Evolutionary conservation across 2,888 invertebrate genomes (phyloP), one percentile per base, ranked within the genome.

Genomic region (Ceriagrion tenellum): DNA sequence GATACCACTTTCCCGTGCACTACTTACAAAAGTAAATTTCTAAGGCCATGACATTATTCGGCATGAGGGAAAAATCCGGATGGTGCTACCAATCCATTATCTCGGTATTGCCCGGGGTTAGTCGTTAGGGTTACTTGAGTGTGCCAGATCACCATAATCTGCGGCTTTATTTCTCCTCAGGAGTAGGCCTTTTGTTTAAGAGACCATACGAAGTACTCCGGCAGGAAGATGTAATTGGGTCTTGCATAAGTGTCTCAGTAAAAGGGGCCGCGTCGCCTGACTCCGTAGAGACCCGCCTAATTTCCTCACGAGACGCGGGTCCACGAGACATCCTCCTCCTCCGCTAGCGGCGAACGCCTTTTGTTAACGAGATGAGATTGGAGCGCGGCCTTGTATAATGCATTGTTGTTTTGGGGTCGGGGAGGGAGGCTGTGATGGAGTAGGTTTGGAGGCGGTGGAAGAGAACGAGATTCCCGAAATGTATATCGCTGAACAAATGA

Each of bases 351-450:
- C 81, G 35, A n/a, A n/a, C n/a, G n/a, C n/a, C 35, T n/a, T 81
- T 35, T 81, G 81, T 81, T 81, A 81, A 30, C 81, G 18, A 81
- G 81, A 81, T 81, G 81, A 81, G 81, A 81, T 81, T 81, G 30
- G 69, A 69, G 69, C n/a, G n/a, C 26, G 81, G 12, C 59, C 81
- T 81, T 69, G 81, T 81, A 81, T 81, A 81, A 81, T 81, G 81
- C 81, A 81, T 35, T 16, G 81, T 16, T 3, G 0, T 4, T n/a
- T 8, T 12, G n/a, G n/a, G n/a, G 69, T 6, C 1, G n/a, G n/a
- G 0, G 69, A 13, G 13, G n/a, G 69, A n/a, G n/a, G n/a, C n/a
- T n/a, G n/a, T n/a, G n/a, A n/a, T n/a, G n/a, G n/a, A n/a, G n/a
- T n/a, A n/a, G n/a, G n/a, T n/a, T 69, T 26, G 20, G 69, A 69